These are phyloP conservation scores for Nycteola revayana DNA, from an alignment of 2,888 invertebrate species.

Conservation along the genomic window DNA sequence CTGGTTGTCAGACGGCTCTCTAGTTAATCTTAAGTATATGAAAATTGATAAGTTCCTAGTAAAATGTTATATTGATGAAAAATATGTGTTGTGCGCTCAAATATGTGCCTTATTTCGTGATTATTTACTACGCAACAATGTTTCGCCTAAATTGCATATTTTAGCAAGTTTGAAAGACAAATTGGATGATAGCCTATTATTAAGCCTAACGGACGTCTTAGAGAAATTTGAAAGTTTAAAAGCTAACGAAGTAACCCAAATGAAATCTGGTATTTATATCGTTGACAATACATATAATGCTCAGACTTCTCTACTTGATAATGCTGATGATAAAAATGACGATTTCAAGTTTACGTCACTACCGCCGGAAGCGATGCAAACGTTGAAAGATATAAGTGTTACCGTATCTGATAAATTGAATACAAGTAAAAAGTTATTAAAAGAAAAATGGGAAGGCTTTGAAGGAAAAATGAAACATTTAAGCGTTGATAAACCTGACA, in stretches of 20 bases:
- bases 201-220: conserved; percentile 62
- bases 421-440: conserved; percentile 76
- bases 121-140: conserved; percentile 70
- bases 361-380: conserved; percentile 72
- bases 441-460: conserved; percentile 79
- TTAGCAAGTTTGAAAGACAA: conserved; percentile 77
- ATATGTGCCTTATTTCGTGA: conserved; percentile 79
- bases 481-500: conserved; percentile 52
- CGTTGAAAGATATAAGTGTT: conserved; percentile 73
- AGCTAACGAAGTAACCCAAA: conserved; percentile 62
- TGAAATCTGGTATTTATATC: conserved; percentile 82
- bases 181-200: conserved; percentile 56
- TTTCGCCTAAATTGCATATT: conserved; percentile 78
- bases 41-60: conserved; percentile 84
- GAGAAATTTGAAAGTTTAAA: conserved; percentile 60
- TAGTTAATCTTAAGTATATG: conserved; percentile 81
- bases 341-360: conserved; percentile 61
- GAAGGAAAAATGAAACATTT: conserved; percentile 75
- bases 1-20: conserved; percentile 82
- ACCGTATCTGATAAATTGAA: conserved; percentile 78
- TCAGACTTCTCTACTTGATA: conserved; percentile 51
- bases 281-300: conserved; percentile 73
- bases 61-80: conserved; percentile 82
- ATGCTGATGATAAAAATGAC: conserved; percentile 42
- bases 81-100: conserved; percentile 82